Percentiles rank a stretch among this genome's conserved stretches.
Evolutionary conservation across 2,888 invertebrate genomes (phyloP).

Genomic region (Cheilosia soror): DNA sequence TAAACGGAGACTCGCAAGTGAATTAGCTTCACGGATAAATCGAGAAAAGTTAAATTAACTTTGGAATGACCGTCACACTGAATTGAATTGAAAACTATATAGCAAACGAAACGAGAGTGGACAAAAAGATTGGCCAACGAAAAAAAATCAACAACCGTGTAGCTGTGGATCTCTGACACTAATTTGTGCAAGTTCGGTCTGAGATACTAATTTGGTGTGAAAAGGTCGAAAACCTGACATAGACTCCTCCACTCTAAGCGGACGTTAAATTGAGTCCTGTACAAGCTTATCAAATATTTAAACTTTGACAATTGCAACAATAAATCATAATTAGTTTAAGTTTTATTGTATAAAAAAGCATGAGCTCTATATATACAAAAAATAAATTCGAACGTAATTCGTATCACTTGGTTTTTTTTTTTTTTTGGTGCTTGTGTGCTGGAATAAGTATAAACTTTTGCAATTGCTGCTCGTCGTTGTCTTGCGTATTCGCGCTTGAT

Average conservation of each 20-base stretch:
- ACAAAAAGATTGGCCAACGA: background rate
- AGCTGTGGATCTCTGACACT: background rate
- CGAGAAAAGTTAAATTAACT: slow-evolving; percentile 71
- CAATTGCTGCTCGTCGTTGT: slow-evolving; percentile 27
- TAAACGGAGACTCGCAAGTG: slow-evolving; percentile 20
- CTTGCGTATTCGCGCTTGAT: slow-evolving; percentile 16
- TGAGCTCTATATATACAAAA: slow-evolving; percentile 1
- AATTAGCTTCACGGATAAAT: slow-evolving; percentile 64
- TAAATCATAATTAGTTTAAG: slow-evolving; percentile 73
- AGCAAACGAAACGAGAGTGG: slow-evolving; percentile 22
- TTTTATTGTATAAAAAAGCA: slow-evolving; percentile 34
- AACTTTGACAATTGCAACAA: slow-evolving; percentile 72
- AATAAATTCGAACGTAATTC: slow-evolving; percentile 51
- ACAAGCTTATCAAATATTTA: slow-evolving; percentile 69
- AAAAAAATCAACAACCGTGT: background rate
- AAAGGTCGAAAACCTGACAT: slow-evolving; percentile 71
- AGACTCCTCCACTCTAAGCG: slow-evolving; percentile 28
- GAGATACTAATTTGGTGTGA: slow-evolving; percentile 55
- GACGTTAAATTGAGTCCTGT: slow-evolving; percentile 59
- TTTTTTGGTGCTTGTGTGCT: background rate
- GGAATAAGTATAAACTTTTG: slow-evolving; percentile 30
- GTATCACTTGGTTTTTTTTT: background rate
- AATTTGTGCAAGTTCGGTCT: slow-evolving; percentile 54
- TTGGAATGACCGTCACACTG: slow-evolving; percentile 73
- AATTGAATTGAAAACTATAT: slow-evolving; percentile 52